phyloP scores from a whole-genome alignment of 2,113 vertebrate genomes.

The Pantherophis guttatus region DNA sequence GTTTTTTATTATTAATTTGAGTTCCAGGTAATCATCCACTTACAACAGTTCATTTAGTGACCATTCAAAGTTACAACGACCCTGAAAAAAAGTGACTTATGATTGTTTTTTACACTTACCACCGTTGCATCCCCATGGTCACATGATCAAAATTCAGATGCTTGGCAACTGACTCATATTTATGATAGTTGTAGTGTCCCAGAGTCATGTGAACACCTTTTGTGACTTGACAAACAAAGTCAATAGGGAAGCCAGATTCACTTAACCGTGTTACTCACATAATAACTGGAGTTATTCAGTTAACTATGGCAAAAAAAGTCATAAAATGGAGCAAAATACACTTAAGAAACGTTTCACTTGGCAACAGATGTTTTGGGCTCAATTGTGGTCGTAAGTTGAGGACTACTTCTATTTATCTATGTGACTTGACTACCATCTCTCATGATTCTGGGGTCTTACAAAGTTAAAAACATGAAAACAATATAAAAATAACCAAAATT shows the following conservation, averaged over 20 bases:
- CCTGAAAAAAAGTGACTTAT: neutral
- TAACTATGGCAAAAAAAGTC: too few relatives aligned
- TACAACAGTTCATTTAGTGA: neutral
- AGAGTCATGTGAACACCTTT: too few relatives aligned
- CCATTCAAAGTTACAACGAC: neutral
- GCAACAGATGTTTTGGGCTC: too few relatives aligned
- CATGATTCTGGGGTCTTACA: neutral
- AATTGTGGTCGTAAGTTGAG: too few relatives aligned
- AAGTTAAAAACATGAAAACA: neutral
- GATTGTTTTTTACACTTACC: neutral
- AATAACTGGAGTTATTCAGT: too few relatives aligned
- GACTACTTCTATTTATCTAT: too few relatives aligned
- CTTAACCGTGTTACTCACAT: too few relatives aligned
- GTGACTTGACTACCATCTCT: neutral
- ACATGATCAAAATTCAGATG: neutral
- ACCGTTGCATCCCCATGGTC: neutral
- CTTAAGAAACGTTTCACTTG: too few relatives aligned
- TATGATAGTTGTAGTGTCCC: too few relatives aligned
- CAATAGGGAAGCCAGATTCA: too few relatives aligned
- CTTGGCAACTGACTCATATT: neutral
- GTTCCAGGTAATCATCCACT: neutral
- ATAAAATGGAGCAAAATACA: too few relatives aligned
- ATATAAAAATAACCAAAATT: neutral
- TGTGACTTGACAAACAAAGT: too few relatives aligned
- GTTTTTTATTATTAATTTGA: neutral